Base-by-base conservation (phyloP, 1,140 invertebrate species). In the Diorhabda carinulata region DNA sequence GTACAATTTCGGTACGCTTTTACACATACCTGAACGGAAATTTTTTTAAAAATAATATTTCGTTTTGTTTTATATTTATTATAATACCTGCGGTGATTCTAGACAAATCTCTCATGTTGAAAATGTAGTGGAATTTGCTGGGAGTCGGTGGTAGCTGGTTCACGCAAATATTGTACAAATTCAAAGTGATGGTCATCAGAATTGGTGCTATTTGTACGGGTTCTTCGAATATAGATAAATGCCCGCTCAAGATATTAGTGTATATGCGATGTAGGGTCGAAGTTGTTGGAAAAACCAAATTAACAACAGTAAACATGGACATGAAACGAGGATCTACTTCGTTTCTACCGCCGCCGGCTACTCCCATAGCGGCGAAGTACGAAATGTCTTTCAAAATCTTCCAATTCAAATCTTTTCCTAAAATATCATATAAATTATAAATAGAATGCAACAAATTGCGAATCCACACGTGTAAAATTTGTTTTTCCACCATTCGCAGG, bases 51-150 rank as follows among this genome's bases (percentile, higher is more conserved):
- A 52, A 52, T 3, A 52, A 52, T n/a, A 52, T 52, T 8, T 8
- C 47, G 47, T 52, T 52, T 52, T 52, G 0, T 52, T 52, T 52
- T 2, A 52, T 8, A 52, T 52, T n/a, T 52, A 52, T 52, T 8
- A 3, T 3, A 52, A 52, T 52, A 52, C 47, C 94, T 56, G 88
- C 88, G 69, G 88, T 89, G 43, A 96, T 89, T 61, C 92, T 86
- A 2, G 93, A 95, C 61, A 97, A 82, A 84, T 97, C 95, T 70
- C 94, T 87, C 81, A 97, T 86, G 80, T 96, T 97, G 82, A 96
- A 97, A 69, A 96, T 93, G 81, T 97, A 97, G 81, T 97, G 94
- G 82, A 97, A 97, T 80, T 94, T 96, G 3, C 90, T 91, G 3
- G 95, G 95, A 0, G 93, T 96, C 10, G 94, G 93, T n/a, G 93